Evolutionary conservation across 2,888 invertebrate genomes (phyloP).

Genomic region (Atrina japonica): DNA sequence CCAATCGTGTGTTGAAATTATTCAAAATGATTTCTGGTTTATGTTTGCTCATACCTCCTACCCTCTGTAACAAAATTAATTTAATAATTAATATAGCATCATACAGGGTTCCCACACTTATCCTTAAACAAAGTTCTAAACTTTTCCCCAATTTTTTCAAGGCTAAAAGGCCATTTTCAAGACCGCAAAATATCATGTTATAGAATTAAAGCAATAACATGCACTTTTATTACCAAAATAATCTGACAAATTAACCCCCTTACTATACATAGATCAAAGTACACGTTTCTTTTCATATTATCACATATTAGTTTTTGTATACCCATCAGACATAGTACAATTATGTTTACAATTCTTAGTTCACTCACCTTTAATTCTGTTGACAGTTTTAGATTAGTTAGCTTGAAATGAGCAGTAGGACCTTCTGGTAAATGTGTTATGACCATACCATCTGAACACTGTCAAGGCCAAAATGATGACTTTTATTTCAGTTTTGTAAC

Average conservation of each 20-base stretch:
- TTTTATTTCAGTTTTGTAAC: too few species aligned
- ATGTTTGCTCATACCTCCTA: conserved; percentile 89
- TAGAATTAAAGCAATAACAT: too few species aligned
- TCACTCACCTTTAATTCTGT: conserved; percentile 71
- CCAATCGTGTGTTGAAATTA: conserved; percentile 97
- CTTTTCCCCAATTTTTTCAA: too few species aligned
- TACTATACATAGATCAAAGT: too few species aligned
- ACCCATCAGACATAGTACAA: too few species aligned
- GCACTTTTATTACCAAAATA: too few species aligned
- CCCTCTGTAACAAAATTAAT: conserved; percentile 68
- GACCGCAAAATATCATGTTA: too few species aligned
- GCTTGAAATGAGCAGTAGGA: conserved; percentile 97
- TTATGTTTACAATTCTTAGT: too few species aligned
- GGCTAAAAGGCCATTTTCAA: too few species aligned
- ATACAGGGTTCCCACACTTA: not conserved
- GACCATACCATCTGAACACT: conserved; percentile 89
- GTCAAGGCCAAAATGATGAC: conserved; percentile 1
- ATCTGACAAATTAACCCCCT: too few species aligned
- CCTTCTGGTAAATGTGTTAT: conserved; percentile 97
- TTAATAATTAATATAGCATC: not conserved
- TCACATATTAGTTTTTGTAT: too few species aligned
- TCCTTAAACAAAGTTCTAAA: not conserved
- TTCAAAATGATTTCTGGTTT: conserved; percentile 97
- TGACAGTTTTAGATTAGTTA: conserved; percentile 92
- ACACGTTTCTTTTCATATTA: too few species aligned